phyloP scores from a whole-genome alignment of 2,888 invertebrate genomes.

The Pristionchus mayeri region DNA sequence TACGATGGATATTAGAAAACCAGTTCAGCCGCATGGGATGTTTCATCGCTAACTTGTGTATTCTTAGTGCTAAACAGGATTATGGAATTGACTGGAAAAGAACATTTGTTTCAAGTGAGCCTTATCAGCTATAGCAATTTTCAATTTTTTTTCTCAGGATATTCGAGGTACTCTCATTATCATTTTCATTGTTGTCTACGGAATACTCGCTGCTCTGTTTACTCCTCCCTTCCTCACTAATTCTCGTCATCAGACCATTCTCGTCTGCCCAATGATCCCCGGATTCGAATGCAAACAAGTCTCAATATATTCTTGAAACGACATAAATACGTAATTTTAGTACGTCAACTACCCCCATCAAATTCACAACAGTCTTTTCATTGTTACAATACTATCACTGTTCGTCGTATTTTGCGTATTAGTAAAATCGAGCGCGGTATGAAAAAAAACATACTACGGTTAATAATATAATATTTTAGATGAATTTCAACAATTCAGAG shows the following conservation, averaged over 20 bases:
- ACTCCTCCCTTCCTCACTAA: neutral
- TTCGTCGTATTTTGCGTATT: neutral
- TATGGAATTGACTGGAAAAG: neutral
- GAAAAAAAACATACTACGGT: neutral
- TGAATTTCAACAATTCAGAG: neutral
- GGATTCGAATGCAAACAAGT: neutral
- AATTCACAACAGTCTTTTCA: neutral
- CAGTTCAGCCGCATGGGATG: neutral
- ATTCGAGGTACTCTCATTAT: neutral
- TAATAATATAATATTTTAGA: neutral
- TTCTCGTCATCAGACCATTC: neutral
- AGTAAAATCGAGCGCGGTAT: neutral
- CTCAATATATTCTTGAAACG: neutral
- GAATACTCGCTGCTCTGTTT: neutral
- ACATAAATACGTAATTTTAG: neutral
- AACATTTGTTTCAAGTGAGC: neutral
- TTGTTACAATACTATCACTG: neutral
- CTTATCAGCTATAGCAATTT: no score
- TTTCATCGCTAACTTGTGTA: neutral
- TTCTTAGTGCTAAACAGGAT: neutral
- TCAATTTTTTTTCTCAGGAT: no score
- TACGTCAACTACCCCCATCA: neutral
- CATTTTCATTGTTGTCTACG: neutral
- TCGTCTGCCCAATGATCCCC: neutral
- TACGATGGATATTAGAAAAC: no score